Percentiles rank a stretch among this genome's conserved stretches.
phyloP scores from a whole-genome alignment of 2,888 invertebrate species.

The Drosophila birchii region DNA sequence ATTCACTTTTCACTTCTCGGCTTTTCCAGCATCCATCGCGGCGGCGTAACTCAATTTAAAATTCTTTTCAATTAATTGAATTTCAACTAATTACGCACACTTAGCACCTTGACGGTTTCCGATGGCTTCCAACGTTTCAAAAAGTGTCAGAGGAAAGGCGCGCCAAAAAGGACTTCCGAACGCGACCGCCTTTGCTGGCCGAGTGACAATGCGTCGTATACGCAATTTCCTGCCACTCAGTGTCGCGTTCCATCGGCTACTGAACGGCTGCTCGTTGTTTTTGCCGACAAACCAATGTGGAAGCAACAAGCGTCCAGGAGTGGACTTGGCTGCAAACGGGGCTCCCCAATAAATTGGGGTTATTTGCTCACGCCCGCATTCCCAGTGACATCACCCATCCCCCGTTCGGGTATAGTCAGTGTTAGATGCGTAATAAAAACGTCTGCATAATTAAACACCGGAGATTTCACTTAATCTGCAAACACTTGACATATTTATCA shows the following conservation, averaged over 20 bases:
- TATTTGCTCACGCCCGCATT: slow-evolving; percentile 13
- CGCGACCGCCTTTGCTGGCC: slow-evolving; percentile 19
- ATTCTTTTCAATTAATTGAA: slow-evolving; percentile 57
- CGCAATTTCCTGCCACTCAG: slow-evolving; percentile 78
- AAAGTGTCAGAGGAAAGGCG: slow-evolving; percentile 33
- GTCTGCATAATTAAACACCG: slow-evolving; percentile 59
- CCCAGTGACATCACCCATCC: slow-evolving; percentile 41
- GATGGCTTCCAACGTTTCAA: slow-evolving; percentile 1
- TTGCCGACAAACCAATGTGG: slow-evolving; percentile 47
- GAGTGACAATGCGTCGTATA: slow-evolving; percentile 69
- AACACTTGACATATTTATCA: slow-evolving; percentile 46
- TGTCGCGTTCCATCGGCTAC: slow-evolving; percentile 78
- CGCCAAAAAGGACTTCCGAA: slow-evolving; percentile 42
- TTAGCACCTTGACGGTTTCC: slow-evolving; percentile 63
- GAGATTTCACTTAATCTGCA: slow-evolving; percentile 54
- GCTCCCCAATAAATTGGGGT: slow-evolving; percentile 4
- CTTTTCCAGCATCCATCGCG: slow-evolving; percentile 26
- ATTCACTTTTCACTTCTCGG: slow-evolving; percentile 29
- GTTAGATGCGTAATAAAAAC: slow-evolving; percentile 64
- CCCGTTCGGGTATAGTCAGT: slow-evolving; percentile 36
- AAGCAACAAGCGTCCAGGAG: slow-evolving; percentile 73
- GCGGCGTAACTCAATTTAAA: slow-evolving; percentile 50
- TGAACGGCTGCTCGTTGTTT: slow-evolving; percentile 64
- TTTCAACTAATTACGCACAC: slow-evolving; percentile 59
- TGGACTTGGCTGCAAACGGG: slow-evolving; percentile 14